phyloP scores from a whole-genome alignment of 2,797 vertebrate species.

The Hybognathus amarus region DNA sequence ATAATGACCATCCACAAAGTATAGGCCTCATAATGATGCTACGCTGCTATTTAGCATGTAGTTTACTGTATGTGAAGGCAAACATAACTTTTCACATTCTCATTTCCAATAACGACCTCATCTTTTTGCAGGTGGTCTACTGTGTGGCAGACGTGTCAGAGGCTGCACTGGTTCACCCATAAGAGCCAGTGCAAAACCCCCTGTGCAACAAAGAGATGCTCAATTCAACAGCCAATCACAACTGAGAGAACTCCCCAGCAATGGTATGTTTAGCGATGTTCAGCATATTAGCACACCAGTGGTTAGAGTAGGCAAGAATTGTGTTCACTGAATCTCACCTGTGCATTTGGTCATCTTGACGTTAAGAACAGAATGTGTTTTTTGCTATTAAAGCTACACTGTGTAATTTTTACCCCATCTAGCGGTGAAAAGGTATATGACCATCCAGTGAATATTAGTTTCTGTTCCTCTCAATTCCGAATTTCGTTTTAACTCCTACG shows the following conservation, averaged over 20 bases:
- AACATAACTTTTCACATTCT: not conserved
- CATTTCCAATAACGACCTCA: not conserved
- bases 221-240: slow-evolving; percentile 78
- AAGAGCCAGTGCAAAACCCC: slow-evolving; percentile 91
- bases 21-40: not conserved
- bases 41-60: not conserved
- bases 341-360: not conserved
- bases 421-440: too few relatives aligned
- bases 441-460: too few relatives aligned
- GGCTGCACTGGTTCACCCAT: slow-evolving; percentile 95
- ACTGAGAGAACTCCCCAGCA: slow-evolving; percentile 14
- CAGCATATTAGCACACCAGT: not conserved
- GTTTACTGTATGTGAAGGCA: not conserved
- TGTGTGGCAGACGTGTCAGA: slow-evolving; percentile 90
- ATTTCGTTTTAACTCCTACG: too few relatives aligned
- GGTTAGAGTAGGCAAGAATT: not conserved
- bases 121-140: slow-evolving; percentile 85
- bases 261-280: slow-evolving; percentile 4
- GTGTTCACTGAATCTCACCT: not conserved
- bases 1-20: not conserved
- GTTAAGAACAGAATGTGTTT: not conserved
- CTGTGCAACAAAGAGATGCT: slow-evolving; percentile 83
- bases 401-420: too few relatives aligned
- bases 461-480: too few relatives aligned
- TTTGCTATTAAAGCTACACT: too few relatives aligned